Percentiles rank a stretch among this genome's conserved stretches.
These are phyloP conservation scores for Meloe dianella DNA, from an alignment of 2,888 invertebrate species.

Conservation along the genomic window DNA sequence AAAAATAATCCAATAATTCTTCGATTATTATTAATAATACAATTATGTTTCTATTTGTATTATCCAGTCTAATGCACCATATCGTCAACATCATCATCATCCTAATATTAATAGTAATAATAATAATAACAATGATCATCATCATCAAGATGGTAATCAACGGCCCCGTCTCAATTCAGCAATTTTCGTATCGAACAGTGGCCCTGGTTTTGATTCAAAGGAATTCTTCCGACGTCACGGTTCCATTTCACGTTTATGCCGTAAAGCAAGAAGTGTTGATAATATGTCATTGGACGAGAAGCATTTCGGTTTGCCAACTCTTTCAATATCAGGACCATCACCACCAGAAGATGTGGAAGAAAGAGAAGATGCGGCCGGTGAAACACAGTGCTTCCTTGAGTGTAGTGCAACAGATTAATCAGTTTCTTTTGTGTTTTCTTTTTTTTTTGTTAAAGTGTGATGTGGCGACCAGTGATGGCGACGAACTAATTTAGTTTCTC, in stretches of 20 bases:
- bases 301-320: slow-evolving; percentile 75
- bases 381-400: slow-evolving; percentile 33
- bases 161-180: slow-evolving; percentile 85
- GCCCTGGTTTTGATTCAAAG: slow-evolving; percentile 77
- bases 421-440: too few species aligned
- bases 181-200: slow-evolving; percentile 80
- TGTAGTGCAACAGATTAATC: background rate
- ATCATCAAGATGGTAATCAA: slow-evolving; percentile 58
- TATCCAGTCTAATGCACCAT: background rate
- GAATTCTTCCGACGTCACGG: slow-evolving; percentile 82
- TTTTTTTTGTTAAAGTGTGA: too few species aligned
- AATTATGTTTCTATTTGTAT: background rate
- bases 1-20: too few species aligned
- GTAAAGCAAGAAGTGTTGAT: slow-evolving; percentile 79
- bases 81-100: background rate
- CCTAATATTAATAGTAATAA: too few species aligned
- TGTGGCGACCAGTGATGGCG: background rate
- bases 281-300: slow-evolving; percentile 67
- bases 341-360: slow-evolving; percentile 71
- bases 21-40: too few species aligned
- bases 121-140: background rate
- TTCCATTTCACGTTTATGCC: slow-evolving; percentile 78
- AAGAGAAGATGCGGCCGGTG: slow-evolving; percentile 17
- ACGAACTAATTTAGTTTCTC: too few species aligned
- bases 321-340: slow-evolving; percentile 81